A percentile compares a stretch with the other conserved stretches of the same genome.
Evolutionary conservation across 2,113 vertebrate genomes (phyloP).

Genomic region (Muscicapa adusta): DNA sequence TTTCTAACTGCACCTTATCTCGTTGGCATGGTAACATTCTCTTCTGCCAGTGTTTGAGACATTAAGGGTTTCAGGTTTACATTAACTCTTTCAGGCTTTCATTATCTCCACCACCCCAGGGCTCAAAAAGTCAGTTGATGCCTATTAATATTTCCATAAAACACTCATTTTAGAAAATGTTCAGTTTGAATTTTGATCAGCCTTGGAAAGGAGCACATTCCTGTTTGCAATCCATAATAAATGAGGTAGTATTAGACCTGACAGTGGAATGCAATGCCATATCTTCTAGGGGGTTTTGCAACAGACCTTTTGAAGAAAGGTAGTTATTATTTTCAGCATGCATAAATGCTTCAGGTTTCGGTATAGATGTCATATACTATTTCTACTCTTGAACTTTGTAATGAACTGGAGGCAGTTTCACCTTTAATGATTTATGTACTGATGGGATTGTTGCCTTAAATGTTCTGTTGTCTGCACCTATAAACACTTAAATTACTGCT

Average conservation of each 20-base stretch:
- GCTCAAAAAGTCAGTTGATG: background rate
- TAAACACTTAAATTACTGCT: background rate
- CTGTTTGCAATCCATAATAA: background rate
- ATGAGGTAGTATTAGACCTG: background rate
- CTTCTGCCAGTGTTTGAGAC: background rate
- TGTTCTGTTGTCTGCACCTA: background rate
- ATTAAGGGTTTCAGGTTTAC: background rate
- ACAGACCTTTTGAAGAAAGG: background rate
- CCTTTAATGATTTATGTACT: slow-evolving; percentile 1
- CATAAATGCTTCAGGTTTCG: background rate
- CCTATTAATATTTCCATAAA: background rate
- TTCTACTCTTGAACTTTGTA: background rate
- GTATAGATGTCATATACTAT: background rate
- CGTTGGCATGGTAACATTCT: background rate
- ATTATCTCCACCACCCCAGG: background rate
- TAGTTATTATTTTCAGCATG: background rate
- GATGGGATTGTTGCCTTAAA: background rate
- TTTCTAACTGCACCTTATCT: background rate
- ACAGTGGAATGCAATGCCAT: background rate
- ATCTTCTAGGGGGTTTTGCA: background rate
- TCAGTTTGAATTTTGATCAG: background rate
- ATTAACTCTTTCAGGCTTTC: background rate
- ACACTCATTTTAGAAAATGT: background rate
- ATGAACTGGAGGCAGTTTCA: background rate
- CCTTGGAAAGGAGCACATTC: background rate